Base-by-base conservation (phyloP, 2,888 invertebrate species). In the Ichneumoninae sp. region DNA sequence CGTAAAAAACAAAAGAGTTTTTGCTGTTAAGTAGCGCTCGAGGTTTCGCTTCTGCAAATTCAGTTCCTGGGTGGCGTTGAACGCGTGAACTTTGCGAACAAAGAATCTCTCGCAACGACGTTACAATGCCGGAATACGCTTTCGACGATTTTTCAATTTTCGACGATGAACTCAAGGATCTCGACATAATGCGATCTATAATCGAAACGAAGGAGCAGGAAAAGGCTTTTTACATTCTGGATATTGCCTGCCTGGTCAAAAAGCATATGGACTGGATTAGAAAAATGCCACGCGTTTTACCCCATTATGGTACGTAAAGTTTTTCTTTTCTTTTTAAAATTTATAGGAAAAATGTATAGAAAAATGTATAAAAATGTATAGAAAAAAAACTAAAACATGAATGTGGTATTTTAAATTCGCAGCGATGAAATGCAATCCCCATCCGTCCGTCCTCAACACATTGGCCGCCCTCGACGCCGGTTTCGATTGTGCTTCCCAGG, bases 401-500 rank as follows among this genome's bases (percentile, higher is more conserved):
- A 40, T 5, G 40, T 40, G 50, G 26, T 33, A 6, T 30, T 33
- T 60, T 16, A 47, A 74, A 30, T 50, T 92, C 91, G 44, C 86
- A 94, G 96, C 96, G 85, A 94, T 96, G 40, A 96, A 96, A 91
- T 96, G 96, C 90, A 96, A 96, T 92, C 94, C 95, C 65, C 94
- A 95, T 87, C 91, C 93, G 30, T 91, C 94, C 3, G 94, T 94
- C 2, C 88, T 94, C 19, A 92, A 92, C 88, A 86, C 90, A 62
- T 77, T 96, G 71, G 95, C 95, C 10, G 93, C 94, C 44, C 91
- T 96, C 62, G 96, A 96, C 69, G 93, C 94, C 33, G 94, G 95
- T 62, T 96, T 96, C 91, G 96, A 96, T 90, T 96, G 96, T 91
- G 96, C 96, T 5, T 95, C 95, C 85, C 90, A 92, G 89, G 93